phyloP scores from a whole-genome alignment of 2,888 invertebrate species.

The Drosophila macrothrix region DNA sequence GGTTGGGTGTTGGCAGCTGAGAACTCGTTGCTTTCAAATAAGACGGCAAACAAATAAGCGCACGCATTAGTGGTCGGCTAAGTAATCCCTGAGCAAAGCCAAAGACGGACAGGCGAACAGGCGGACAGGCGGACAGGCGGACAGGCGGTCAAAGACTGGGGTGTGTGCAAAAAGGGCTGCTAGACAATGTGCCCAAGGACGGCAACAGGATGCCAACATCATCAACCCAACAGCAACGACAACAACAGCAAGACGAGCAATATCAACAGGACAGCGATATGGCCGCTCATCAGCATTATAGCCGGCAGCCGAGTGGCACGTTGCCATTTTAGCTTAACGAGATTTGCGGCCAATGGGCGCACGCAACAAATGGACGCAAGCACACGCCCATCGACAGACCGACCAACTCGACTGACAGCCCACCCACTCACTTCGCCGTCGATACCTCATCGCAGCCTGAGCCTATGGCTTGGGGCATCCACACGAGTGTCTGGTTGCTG shows the following conservation, averaged over 20 bases:
- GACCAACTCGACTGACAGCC: background rate
- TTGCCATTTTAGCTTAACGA: conserved; percentile 81
- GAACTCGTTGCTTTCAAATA: conserved; percentile 34
- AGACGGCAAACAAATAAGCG: conserved; percentile 73
- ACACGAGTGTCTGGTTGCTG: conserved; percentile 37
- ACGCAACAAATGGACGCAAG: conserved; percentile 55
- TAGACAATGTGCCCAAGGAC: conserved; percentile 43
- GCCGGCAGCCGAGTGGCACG: conserved; percentile 65
- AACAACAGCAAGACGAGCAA: background rate
- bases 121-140: conserved; percentile 30
- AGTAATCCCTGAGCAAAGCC: conserved; percentile 73
- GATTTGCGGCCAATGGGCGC: conserved; percentile 72
- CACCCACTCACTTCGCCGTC: conserved; percentile 3
- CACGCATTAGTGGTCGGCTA: conserved; percentile 74
- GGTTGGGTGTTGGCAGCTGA: background rate
- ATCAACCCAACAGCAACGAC: conserved; percentile 17
- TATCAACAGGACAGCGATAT: conserved; percentile 42
- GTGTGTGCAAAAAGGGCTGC: conserved; percentile 69
- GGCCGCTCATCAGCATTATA: conserved; percentile 68
- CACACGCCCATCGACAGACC: conserved; percentile 3
- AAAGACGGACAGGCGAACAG: conserved; percentile 29
- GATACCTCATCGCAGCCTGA: background rate
- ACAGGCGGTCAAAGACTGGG: conserved; percentile 50
- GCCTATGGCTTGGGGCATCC: conserved; percentile 10
- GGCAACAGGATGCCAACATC: conserved; percentile 46